phyloP scores from a whole-genome alignment of 1,140 invertebrate genomes.

The Galendromus occidentalis region DNA sequence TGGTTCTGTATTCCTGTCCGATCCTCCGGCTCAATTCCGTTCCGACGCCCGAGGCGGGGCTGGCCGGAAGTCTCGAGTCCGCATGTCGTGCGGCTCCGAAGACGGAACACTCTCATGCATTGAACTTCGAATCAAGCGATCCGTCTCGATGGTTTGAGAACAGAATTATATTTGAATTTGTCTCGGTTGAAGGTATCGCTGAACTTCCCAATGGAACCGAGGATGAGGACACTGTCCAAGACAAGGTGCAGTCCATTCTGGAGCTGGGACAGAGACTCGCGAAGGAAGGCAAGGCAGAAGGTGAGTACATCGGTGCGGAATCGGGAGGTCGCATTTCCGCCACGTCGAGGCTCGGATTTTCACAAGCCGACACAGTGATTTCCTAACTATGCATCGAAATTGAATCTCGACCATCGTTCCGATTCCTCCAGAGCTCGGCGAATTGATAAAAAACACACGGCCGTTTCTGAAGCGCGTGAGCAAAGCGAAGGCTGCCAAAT shows the following conservation, averaged over 20 bases:
- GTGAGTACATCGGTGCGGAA: no score
- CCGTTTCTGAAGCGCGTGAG: slow-evolving; percentile 79
- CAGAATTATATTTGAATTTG: not conserved
- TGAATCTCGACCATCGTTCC: slow-evolving; percentile 11
- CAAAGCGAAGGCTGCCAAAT: slow-evolving; percentile 95
- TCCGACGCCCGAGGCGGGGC: no score
- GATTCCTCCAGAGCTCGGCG: slow-evolving; percentile 47
- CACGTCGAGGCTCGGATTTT: not conserved
- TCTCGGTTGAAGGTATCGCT: slow-evolving; percentile 25
- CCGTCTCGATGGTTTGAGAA: no score
- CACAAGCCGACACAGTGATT: not conserved
- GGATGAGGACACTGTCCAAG: slow-evolving; percentile 62
- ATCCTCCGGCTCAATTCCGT: no score
- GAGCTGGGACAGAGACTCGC: slow-evolving; percentile 71
- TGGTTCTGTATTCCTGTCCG: no score
- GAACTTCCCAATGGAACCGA: slow-evolving; percentile 34
- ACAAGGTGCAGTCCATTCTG: slow-evolving; percentile 71
- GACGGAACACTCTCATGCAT: no score
- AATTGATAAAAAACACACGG: slow-evolving; percentile 75
- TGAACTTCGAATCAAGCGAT: no score
- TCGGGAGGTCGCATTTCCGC: no score
- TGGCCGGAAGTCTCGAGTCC: no score
- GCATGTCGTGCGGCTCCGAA: no score
- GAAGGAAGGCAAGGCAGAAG: slow-evolving; percentile 72
- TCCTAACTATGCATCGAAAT: not conserved